A percentile compares a stretch with the other conserved stretches of the same genome.
These are phyloP conservation scores for Allolobophora icterica DNA, from an alignment of 2,888 invertebrate species.

Conservation along the genomic window DNA sequence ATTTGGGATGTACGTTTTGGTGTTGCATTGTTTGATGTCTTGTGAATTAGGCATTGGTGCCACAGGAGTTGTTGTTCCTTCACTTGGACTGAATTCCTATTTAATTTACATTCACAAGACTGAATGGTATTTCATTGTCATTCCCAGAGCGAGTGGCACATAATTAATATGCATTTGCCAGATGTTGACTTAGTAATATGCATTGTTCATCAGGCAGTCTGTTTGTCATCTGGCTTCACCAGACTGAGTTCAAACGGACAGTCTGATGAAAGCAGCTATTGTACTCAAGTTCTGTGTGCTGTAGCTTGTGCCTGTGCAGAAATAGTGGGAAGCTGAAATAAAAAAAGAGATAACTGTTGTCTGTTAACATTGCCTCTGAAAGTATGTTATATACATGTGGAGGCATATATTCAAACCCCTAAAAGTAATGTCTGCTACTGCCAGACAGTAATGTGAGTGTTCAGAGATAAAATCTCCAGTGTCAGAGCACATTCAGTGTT, in stretches of 20 bases:
- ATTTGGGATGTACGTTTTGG: not conserved
- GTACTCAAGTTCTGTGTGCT: slow-evolving; percentile 4
- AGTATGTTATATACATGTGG: not conserved
- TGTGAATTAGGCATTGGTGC: not conserved
- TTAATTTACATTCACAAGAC: not conserved
- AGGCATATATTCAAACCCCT: not conserved
- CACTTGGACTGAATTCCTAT: not conserved
- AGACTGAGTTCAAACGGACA: not conserved
- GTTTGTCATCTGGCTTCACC: slow-evolving; percentile 3
- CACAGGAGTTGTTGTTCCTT: not conserved
- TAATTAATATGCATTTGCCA: not conserved
- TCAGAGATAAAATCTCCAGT: not conserved
- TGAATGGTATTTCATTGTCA: not conserved
- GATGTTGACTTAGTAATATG: slow-evolving; percentile 17
- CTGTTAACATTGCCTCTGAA: not conserved
- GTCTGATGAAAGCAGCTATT: not conserved
- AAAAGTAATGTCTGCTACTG: not conserved
- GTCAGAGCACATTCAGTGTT: not conserved
- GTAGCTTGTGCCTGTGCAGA: not conserved
- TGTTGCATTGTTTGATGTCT: not conserved
- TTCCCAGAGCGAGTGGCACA: not conserved
- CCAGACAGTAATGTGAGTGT: not conserved
- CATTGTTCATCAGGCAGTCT: not conserved
- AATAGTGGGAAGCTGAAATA: not conserved
- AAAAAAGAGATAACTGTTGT: slow-evolving; percentile 13